These are phyloP conservation scores for Carduelis carduelis DNA, from an alignment of 2,797 vertebrate genomes.

Conservation along the genomic window DNA sequence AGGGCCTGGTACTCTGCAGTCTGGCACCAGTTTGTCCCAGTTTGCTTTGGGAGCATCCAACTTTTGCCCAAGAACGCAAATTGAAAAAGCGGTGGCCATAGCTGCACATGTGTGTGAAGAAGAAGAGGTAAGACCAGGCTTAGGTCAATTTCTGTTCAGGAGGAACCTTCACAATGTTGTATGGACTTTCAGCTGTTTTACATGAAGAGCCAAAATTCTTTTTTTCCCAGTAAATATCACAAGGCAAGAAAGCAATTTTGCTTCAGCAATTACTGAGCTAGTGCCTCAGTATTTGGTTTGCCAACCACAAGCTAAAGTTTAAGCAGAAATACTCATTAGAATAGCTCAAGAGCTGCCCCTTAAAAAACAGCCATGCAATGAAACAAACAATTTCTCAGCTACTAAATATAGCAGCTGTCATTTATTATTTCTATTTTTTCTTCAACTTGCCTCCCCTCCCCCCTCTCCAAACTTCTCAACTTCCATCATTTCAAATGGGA, in stretches of 20 bases:
- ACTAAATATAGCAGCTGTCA: background rate
- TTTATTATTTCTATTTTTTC: background rate
- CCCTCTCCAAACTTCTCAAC: background rate
- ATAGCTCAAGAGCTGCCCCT: constrained; percentile 11
- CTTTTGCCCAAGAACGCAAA: background rate
- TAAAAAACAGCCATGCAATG: background rate
- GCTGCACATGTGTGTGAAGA: background rate
- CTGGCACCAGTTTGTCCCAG: background rate
- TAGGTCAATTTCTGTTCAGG: background rate
- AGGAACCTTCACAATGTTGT: background rate
- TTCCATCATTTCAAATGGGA: constrained; percentile 12
- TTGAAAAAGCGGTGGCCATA: background rate
- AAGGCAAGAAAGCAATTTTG: background rate
- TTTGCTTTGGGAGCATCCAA: background rate
- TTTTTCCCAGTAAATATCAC: background rate
- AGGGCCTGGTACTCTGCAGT: background rate
- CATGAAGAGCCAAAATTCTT: background rate
- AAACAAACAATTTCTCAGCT: constrained; percentile 3
- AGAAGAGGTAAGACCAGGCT: background rate
- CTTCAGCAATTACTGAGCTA: background rate
- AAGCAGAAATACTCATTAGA: background rate
- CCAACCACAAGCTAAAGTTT: background rate
- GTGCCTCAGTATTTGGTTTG: background rate
- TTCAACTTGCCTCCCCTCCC: background rate
- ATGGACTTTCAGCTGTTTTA: background rate